Evolutionary conservation across 2,888 invertebrate species (phyloP), one percentile per base, ranked within the genome.

Genomic region (Bombyx huttoni): DNA sequence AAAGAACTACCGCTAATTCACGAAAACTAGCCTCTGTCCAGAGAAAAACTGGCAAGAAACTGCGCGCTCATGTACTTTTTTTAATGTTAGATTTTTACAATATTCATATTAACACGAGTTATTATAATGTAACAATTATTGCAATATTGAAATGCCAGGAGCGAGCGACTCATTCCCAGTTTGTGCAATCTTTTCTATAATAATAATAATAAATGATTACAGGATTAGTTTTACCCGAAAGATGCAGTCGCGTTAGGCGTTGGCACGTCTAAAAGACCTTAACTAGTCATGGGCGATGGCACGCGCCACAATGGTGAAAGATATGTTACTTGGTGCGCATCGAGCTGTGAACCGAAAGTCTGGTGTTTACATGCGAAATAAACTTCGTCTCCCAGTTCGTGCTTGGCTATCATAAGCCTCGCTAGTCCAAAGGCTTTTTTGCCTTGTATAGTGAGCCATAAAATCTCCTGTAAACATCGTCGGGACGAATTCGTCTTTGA

Each of bases 231-330:
- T 24, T 24, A 24, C 24, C 40, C 40, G 8, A 40, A 40, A 12
- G 7, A 10, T 8, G 7, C 8, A 7, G 40, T 10, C 12, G 40
- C 40, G 12, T 40, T 6, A 10, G 8, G 8, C 66, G 73, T 49
- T 70, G 66, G 57, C 68, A 58, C 65, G 58, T 82, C 84, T 83
- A 63, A 57, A 59, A 55, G 54, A 59, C 53, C 58, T 60, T 59
- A 60, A 60, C 64, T 69, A 67, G 73, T 77, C 75, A 75, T 73
- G 73, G 68, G 64, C 68, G 65, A 66, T 67, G 75, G 81, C 83
- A 81, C 81, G 80, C 77, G 82, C 83, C 75, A 87, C 88, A 88
- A 88, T 88, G 87, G 88, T 88, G 88, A 88, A 88, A 88, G 88
- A 88, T 81, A 86, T 81, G 80, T 86, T 81, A 78, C 86, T 81